Percentiles rank a stretch among this genome's conserved stretches.
Conservation (phyloP, 2,888 invertebrate species). For the Dysmachus trigonus region DNA sequence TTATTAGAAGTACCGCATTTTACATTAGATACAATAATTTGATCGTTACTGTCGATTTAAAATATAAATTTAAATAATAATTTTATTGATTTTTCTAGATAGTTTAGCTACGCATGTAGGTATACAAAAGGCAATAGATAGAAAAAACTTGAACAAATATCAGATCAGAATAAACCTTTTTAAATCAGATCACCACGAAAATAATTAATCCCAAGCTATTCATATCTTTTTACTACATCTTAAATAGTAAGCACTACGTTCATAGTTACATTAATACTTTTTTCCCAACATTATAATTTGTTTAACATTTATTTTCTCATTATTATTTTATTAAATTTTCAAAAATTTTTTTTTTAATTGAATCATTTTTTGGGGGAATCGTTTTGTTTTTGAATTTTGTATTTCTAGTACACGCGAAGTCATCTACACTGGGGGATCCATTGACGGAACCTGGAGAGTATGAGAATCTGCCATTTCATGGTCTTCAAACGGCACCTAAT, state of each 20-base stretch:
- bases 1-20: too few species aligned
- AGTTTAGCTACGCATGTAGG: too few species aligned
- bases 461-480: slow-evolving; percentile 95
- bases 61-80: too few species aligned
- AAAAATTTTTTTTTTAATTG: slow-evolving; percentile 1
- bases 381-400: slow-evolving; percentile 41
- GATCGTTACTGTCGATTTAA: too few species aligned
- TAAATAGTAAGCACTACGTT: not conserved
- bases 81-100: too few species aligned
- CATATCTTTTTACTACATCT: not conserved
- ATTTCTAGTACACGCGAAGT: slow-evolving; percentile 63
- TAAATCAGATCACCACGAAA: not conserved
- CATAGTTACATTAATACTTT: not conserved
- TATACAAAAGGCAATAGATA: not conserved
- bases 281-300: not conserved
- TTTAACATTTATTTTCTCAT: not conserved
- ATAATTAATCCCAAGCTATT: not conserved
- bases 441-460: slow-evolving; percentile 87
- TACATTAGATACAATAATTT: too few species aligned
- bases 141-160: not conserved
- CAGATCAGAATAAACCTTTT: not conserved
- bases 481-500: slow-evolving; percentile 91
- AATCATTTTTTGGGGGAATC: slow-evolving; percentile 37
- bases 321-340: not conserved
- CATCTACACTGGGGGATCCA: slow-evolving; percentile 70